Base-by-base conservation (phyloP, 1,140 invertebrate species). In the Meloidogyne floridensis region DNA sequence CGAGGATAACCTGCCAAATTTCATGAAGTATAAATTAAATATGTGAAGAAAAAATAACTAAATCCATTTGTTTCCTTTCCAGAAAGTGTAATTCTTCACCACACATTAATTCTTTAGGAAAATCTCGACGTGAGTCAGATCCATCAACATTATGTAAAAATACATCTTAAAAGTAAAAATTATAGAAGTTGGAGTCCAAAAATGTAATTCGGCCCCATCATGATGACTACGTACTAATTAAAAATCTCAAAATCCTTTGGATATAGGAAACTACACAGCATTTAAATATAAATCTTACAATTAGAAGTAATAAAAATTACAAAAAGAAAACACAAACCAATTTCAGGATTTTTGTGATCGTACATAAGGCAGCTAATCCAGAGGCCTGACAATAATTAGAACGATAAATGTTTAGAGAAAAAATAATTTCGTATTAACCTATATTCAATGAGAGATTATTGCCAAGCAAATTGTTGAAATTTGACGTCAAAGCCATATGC, bases 61-160 rank as follows among this genome's bases (percentile, higher is more conserved):
- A 51, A 72, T 79, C 77, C 18, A 54, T 42, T 42, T 79, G 20
- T 2, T 11, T 47, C 13, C 43, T 72, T 7, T 75, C 79, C 43
- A 88, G 53, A 54, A 86, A 87, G 32, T 84, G 72, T n/a, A 87
- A 70, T 71, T 87, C 86, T 42, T 80, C 85, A 4, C 86, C 85
- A 71, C 87, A 88, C 20, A 87, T 18, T 18, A 82, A 11, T 77
- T 86, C 85, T 11, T 75, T 71, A 8, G 86, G 72, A 3, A 32
- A 65, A 10, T 81, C 53, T 20, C 13, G 11, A 0, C n/a, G 18
- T 2, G 86, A 83, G 13, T 73, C 70, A 0, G 71, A 70, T 43
- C 87, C 84, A 59, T 86, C 76, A 13, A 86, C 81, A 65, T 76
- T 54, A 43, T 85, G 82, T n/a, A 72, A 32, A 80, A 86, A 86